Evolutionary conservation across 2,113 vertebrate species (phyloP).

Genomic region (Athene cunicularia): DNA sequence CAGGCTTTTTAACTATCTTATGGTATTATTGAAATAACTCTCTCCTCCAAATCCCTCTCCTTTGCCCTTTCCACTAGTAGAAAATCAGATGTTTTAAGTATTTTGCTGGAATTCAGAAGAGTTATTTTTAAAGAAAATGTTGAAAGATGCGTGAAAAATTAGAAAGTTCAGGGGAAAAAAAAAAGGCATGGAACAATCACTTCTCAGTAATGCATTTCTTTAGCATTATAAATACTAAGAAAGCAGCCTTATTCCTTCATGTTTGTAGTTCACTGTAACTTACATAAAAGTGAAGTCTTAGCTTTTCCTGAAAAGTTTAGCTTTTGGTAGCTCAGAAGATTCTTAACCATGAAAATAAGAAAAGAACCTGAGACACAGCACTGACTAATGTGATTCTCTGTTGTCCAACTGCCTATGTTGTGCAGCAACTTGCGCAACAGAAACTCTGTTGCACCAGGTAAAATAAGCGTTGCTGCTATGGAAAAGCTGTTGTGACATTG

Average conservation of each 20-base stretch:
- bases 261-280: background rate
- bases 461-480: background rate
- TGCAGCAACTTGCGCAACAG: background rate
- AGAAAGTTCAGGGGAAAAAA: background rate
- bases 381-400: background rate
- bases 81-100: background rate
- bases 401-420: fast-evolving
- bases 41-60: background rate
- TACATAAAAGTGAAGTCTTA: background rate
- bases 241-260: background rate
- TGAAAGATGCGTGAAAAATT: background rate
- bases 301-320: background rate
- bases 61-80: background rate
- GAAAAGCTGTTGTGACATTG: background rate
- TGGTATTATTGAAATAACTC: background rate
- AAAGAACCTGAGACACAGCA: background rate
- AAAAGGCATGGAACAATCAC: background rate
- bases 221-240: background rate
- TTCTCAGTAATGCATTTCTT: background rate
- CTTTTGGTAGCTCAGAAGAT: background rate
- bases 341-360: background rate
- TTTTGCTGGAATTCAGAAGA: background rate
- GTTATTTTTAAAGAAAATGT: background rate
- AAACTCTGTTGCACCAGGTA: background rate
- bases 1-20: background rate